Evolutionary conservation across 2,888 invertebrate species (phyloP).

Genomic region (Diaprepes abbreviatus): DNA sequence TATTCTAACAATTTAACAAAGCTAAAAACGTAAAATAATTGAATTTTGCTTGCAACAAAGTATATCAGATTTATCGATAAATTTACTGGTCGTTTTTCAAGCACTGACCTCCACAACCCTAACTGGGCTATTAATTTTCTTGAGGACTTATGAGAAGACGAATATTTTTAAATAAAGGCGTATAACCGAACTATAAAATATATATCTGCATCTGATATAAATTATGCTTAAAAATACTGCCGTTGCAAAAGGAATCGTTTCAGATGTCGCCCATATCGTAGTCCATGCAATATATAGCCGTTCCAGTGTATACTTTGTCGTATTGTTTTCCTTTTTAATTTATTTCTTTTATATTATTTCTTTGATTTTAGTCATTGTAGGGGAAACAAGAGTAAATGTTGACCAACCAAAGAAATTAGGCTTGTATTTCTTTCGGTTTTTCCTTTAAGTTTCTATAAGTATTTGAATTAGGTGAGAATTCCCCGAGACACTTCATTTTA

Average conservation of each 20-base stretch:
- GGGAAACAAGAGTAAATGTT: too few species aligned
- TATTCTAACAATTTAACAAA: too few species aligned
- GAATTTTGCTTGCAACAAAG: too few species aligned
- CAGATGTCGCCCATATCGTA: conserved; percentile 38
- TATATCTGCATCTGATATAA: conserved; percentile 27
- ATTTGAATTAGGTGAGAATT: too few species aligned
- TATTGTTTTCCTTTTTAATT: conserved; percentile 30
- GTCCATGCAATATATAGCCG: conserved; percentile 18
- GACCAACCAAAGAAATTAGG: too few species aligned
- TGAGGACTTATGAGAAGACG: conserved; percentile 11
- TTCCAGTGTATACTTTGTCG: conserved; percentile 38
- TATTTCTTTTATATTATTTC: conserved; percentile 23
- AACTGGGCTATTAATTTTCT: conserved; percentile 9
- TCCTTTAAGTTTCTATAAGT: too few species aligned
- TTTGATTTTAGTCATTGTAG: conserved; percentile 43
- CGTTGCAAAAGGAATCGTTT: conserved; percentile 31
- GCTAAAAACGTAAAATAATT: too few species aligned
- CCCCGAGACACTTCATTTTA: too few species aligned
- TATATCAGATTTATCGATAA: too few species aligned
- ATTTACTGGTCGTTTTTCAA: conserved; percentile 1
- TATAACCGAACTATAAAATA: conserved; percentile 3
- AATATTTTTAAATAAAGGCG: conserved; percentile 2
- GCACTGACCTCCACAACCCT: background rate
- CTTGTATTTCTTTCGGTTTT: too few species aligned
- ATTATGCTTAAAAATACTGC: conserved; percentile 35